Base-by-base conservation (phyloP, 1,140 invertebrate species). In the Planococcus citri region DNA sequence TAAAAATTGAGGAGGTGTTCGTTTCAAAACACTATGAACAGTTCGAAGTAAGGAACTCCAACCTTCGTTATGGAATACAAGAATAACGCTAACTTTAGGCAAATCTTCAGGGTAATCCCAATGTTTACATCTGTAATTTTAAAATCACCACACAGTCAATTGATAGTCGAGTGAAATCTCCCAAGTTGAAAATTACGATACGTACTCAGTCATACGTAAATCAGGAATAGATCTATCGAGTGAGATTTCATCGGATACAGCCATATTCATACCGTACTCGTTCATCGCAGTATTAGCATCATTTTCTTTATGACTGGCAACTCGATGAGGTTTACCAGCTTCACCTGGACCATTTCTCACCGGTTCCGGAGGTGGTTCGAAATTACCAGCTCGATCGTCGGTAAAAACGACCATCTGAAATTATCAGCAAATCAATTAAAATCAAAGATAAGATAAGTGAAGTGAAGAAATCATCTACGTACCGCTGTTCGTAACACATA, bases 21-120 rank as follows among this genome's bases (percentile, higher is more conserved):
- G 84, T 75, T 98, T 91, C 24, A 99, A 86, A 4, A 99, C 92
- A 73, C 91, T 92, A 77, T 98, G 95, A 0, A 98, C 94, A n/a
- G 96, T 98, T 73, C 96, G 81, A 81, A 98, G 83, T 14, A 99
- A 81, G 1, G 95, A 94, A 0, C 92, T 92, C 84, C 91, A 97
- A 1, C 95, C 97, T 80, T 99, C 95, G 78, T 99, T 99, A 77
- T 99, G 96, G 78, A 99, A 99, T 12, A 98, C 97, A 71, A 99
- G 88, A 72, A 99, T 95, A 0, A 99, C 94, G 77, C 91, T 94
- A 2, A 95, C 93, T 68, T 83, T 87, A 0, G 96, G 95, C 73
- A 99, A 81, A 71, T 90, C 81, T 74, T 86, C 83, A 6, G 95
- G 91, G 80, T 98, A 99, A 75, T 96, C 85, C 96, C 97, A 99